These are phyloP conservation scores for Saimiri boliviensis DNA, from an alignment of 2,113 vertebrate genomes.

Conservation along the genomic window DNA sequence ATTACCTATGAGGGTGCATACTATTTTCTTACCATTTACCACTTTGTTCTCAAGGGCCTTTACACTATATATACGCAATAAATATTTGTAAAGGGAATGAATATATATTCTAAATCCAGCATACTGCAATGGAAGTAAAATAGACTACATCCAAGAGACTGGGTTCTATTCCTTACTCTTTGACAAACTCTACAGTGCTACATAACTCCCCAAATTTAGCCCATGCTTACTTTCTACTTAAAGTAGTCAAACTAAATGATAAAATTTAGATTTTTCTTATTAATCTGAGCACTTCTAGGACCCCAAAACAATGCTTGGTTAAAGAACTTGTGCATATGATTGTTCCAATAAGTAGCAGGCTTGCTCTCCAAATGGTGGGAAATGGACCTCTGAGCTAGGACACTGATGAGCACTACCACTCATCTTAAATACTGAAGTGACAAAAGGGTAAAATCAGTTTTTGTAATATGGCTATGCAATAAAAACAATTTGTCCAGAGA, in stretches of 20 bases:
- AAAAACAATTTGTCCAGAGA: background rate
- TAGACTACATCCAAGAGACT: background rate
- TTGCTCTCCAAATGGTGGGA: background rate
- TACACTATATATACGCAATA: background rate
- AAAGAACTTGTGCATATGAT: background rate
- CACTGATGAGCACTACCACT: background rate
- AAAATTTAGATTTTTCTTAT: background rate
- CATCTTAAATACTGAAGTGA: background rate
- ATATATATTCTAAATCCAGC: background rate
- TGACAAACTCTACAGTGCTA: background rate
- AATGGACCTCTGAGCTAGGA: background rate
- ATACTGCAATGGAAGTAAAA: background rate
- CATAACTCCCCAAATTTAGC: background rate
- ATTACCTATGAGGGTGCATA: background rate
- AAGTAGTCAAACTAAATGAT: background rate
- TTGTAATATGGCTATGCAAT: background rate
- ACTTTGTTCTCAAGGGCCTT: background rate
- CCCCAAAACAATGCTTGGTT: background rate
- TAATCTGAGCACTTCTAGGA: background rate
- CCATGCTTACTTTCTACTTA: background rate
- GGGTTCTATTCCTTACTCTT: background rate
- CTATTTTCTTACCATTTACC: background rate
- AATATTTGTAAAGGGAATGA: background rate
- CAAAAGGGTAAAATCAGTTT: background rate
- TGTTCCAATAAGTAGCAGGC: background rate